Evolutionary conservation across 2,113 vertebrate species (phyloP).

Genomic region (Dendropsophus ebraccatus): DNA sequence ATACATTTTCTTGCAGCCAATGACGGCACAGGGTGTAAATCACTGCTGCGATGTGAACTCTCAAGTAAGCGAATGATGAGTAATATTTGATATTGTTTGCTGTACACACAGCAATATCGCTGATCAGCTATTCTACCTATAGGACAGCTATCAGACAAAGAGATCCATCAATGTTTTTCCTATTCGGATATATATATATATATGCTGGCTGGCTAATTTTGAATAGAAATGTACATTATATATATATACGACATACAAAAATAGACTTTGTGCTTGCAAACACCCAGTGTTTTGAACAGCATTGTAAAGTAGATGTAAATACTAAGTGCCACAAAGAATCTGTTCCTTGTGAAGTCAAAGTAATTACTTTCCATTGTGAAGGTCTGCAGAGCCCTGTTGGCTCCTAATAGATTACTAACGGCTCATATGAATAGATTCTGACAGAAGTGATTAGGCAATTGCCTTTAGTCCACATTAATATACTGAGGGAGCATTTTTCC

Average conservation of each 20-base stretch:
- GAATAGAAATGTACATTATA: neutral
- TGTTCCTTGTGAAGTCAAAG: constrained; percentile 52
- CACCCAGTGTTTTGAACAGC: constrained; percentile 1
- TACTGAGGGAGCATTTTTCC: constrained; percentile 52
- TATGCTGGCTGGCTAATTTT: neutral
- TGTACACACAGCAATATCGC: neutral
- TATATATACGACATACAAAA: neutral
- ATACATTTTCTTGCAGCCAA: neutral
- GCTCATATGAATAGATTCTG: constrained; percentile 57
- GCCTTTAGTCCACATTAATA: constrained; percentile 58
- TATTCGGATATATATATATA: neutral
- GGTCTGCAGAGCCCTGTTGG: constrained; percentile 44
- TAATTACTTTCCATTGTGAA: constrained; percentile 54
- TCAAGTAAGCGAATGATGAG: neutral
- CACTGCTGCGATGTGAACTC: neutral
- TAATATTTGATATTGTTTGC: constrained; percentile 12
- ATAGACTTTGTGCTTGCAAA: neutral
- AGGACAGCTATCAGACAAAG: neutral
- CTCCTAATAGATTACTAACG: constrained; percentile 57
- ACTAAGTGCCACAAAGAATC: constrained; percentile 51
- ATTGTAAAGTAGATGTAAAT: constrained; percentile 54
- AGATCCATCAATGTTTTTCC: too few species aligned
- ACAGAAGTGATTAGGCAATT: constrained; percentile 57
- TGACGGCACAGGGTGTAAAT: neutral
- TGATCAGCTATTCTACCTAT: neutral